Percentiles rank a stretch among this genome's conserved stretches.
Evolutionary conservation across 1,140 invertebrate genomes (phyloP).

Genomic region (Aphelenchoides fujianensis): DNA sequence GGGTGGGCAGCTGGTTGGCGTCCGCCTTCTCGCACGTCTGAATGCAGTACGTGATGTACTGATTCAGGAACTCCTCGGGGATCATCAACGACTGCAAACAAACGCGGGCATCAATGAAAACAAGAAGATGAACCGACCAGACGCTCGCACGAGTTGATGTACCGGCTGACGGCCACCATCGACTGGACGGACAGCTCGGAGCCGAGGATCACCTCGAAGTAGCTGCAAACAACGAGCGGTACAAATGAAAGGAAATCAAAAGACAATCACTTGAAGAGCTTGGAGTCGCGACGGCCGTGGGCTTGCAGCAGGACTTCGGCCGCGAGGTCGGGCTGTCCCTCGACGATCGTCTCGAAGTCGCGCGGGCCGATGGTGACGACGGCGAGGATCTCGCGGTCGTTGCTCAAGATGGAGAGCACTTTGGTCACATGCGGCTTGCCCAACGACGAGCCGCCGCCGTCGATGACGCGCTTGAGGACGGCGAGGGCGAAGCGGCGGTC

Average conservation of each 20-base stretch:
- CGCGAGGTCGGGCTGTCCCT: constrained; percentile 32
- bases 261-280: background rate
- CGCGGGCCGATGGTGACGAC: background rate
- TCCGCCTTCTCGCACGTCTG: constrained; percentile 27
- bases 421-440: constrained; percentile 20
- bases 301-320: constrained; percentile 32
- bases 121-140: constrained; percentile 29
- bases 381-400: constrained; percentile 19
- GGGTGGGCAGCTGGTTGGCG: constrained; percentile 26
- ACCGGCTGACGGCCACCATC: constrained; percentile 33
- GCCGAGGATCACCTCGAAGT: constrained; percentile 30
- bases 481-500: constrained; percentile 20
- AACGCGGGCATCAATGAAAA: constrained; percentile 16
- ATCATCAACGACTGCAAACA: constrained; percentile 23
- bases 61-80: constrained; percentile 28
- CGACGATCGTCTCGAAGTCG: constrained; percentile 28
- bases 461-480: constrained; percentile 17
- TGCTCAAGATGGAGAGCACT: constrained; percentile 6
- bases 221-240: constrained; percentile 1
- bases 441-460: constrained; percentile 22
- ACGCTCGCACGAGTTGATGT: constrained; percentile 28
- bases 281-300: background rate
- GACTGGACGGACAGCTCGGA: constrained; percentile 31
- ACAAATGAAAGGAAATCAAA: constrained; percentile 18
- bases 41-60: constrained; percentile 35